Evolutionary conservation across 2,113 vertebrate species (phyloP), one percentile per base, ranked within the genome.

Genomic region (Rhagologus leucostigma): DNA sequence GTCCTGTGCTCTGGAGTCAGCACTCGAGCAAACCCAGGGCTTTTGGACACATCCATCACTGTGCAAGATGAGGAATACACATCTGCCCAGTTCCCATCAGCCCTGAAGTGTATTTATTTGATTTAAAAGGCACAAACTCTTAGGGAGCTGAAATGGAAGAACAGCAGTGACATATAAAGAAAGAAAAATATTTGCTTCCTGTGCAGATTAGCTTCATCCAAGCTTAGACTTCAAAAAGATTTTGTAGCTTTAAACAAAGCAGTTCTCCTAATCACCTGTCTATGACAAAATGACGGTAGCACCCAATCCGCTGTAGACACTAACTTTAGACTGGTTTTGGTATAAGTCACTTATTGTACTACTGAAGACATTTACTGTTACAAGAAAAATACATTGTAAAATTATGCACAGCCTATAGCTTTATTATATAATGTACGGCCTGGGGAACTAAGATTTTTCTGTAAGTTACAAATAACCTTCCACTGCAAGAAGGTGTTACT

Each of bases 141-240:
- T 50, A 32, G 30, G 39, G 30, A 57, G 39, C 33, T 85, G 77
- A 78, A 76, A 79, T 60, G 37, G 53, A 90, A 95, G 52, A 84
- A 77, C 42, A 78, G 14, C 52, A 69, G n/a, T 74, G 77, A 82
- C 74, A 85, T 44, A 62, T 11, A 52, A 60, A 83, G 88, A 84
- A 77, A 93, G 70, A 88, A 79, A 92, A 91, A 65, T 46, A 24
- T 71, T 86, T 85, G 56, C 68, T 96, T 96, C 87, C 75, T 81
- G 83, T 46, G 64, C 56, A 86, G 89, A 95, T 91, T 87, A 94
- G 50, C 30, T 91, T 91, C 75, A 87, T 84, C 90, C 46, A 92
- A 87, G 64, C 53, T 91, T 62, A 64, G 71, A 78, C 86, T 88
- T 97, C 90, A 96, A 92, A 97, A 90, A 87, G 49, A 57, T 53